Conservation (phyloP, 2,797 vertebrate genomes). For the Spinus pinus region DNA sequence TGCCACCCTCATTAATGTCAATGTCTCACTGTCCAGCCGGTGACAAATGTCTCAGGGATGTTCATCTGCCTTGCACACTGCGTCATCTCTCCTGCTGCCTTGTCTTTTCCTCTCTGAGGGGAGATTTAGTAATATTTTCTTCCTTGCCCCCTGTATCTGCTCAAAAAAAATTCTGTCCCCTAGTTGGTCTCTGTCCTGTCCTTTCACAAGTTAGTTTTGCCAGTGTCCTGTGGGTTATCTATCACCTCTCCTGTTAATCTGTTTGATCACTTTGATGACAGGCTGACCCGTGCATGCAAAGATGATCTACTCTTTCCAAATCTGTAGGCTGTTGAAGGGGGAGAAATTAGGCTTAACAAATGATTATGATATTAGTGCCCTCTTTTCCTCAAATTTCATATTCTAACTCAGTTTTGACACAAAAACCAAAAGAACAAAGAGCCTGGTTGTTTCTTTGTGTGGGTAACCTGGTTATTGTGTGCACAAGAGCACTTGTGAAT, state of each 20-base stretch:
- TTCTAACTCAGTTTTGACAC: background rate
- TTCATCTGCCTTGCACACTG: constrained; percentile 1
- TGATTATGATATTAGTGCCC: background rate
- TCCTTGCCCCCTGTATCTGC: background rate
- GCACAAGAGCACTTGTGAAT: background rate
- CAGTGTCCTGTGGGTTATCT: background rate
- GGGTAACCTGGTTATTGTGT: background rate
- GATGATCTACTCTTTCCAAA: background rate
- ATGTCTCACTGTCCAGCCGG: background rate
- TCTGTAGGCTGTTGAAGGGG: background rate
- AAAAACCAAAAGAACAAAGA: background rate
- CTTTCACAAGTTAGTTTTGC: background rate
- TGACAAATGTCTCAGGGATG: constrained; percentile 1
- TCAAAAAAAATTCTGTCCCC: background rate
- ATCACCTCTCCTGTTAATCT: background rate
- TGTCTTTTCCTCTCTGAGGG: background rate
- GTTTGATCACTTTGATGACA: background rate
- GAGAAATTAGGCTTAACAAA: background rate
- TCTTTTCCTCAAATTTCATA: background rate
- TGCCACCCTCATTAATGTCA: constrained; percentile 59
- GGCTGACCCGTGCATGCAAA: background rate
- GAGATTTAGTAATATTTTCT: background rate
- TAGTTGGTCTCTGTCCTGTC: background rate
- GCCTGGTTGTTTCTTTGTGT: background rate
- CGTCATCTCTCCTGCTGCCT: background rate